Percentiles rank a stretch among this genome's conserved stretches.
These are phyloP conservation scores for Aradophagus sp. DNA, from an alignment of 1,140 invertebrate species.

Conservation along the genomic window DNA sequence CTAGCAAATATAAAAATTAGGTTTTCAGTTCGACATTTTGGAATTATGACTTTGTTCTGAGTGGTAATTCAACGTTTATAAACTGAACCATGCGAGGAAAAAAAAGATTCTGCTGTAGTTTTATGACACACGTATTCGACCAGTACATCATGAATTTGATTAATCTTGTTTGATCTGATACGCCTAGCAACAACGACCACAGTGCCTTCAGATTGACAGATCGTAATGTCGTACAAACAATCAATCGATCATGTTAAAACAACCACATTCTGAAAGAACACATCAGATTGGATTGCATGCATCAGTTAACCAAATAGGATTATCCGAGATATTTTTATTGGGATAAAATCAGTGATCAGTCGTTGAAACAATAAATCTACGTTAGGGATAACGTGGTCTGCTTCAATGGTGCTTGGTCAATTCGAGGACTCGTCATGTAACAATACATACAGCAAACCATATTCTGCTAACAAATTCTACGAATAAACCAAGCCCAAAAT, in stretches of 20 bases:
- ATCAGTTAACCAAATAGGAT: not conserved
- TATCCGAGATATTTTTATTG: no score
- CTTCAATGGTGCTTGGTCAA: not conserved
- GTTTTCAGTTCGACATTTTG: not conserved
- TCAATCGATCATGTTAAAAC: constrained; percentile 2
- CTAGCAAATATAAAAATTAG: constrained; percentile 31
- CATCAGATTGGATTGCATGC: constrained; percentile 4
- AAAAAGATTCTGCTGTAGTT: constrained; percentile 15
- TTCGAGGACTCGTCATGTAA: constrained; percentile 28
- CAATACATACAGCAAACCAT: constrained; percentile 47
- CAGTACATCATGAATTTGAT: constrained; percentile 1
- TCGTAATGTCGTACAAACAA: no score
- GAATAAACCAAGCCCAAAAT: constrained; percentile 9
- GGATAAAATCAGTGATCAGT: no score
- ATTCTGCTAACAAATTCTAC: constrained; percentile 22
- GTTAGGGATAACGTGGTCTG: constrained; percentile 6
- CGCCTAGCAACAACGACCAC: constrained; percentile 17
- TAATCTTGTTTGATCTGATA: constrained; percentile 9
- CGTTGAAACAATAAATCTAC: constrained; percentile 7
- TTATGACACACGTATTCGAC: constrained; percentile 6
- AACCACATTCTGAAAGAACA: not conserved
- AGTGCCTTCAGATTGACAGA: constrained; percentile 6
- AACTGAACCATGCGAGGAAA: constrained; percentile 36
- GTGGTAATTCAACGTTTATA: constrained; percentile 7
- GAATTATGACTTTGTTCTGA: constrained; percentile 7